Evolutionary conservation across 2,797 vertebrate species (phyloP), one percentile per base, ranked within the genome.

Genomic region (Setipinna tenuifilis): DNA sequence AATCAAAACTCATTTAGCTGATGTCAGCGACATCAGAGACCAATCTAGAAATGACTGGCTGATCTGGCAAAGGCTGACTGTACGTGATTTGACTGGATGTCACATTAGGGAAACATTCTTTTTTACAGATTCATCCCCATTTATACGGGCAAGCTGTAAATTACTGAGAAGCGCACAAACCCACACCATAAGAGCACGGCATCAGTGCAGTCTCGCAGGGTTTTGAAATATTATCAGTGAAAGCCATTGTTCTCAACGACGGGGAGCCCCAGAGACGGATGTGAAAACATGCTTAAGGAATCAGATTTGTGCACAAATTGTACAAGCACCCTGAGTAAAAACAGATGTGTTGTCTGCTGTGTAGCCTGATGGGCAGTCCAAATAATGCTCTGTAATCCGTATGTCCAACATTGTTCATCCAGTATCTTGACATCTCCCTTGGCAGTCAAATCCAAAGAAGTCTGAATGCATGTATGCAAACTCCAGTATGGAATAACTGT

Each of bases 311-410:
- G 87, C 84, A 90, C 86, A 87, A 87, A 86, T 88, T 89, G 88
- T 90, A 90, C 88, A 86, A 87, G 90, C 82, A 86, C 83, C 41
- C n/a, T 90, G 90, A 92, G 87, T 89, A 83, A 88, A 89, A 92
- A 82, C 90, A 92, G 90, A 91, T 92, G 91, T 88, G 89, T 54
- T 84, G 86, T 87, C 86, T 88, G 87, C 81, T 85, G 86, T 83
- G 85, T 85, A 81, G 88, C 85, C 88, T 89, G 87, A 88, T 84
- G 44, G 84, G 83, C 90, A 88, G 87, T 91, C 90, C 87, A 90
- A 90, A 90, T 89, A 89, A 86, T 82, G 86, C 86, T 86, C 85
- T 21, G 68, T 90, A 90, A 90, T 90, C 88, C 89, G 89, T 83
- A 88, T 85, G 86, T 91, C 89, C 90, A 87, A 88, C 87, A 89